Evolutionary conservation across 1,140 invertebrate species (phyloP).

Genomic region (Olivierus martensii): DNA sequence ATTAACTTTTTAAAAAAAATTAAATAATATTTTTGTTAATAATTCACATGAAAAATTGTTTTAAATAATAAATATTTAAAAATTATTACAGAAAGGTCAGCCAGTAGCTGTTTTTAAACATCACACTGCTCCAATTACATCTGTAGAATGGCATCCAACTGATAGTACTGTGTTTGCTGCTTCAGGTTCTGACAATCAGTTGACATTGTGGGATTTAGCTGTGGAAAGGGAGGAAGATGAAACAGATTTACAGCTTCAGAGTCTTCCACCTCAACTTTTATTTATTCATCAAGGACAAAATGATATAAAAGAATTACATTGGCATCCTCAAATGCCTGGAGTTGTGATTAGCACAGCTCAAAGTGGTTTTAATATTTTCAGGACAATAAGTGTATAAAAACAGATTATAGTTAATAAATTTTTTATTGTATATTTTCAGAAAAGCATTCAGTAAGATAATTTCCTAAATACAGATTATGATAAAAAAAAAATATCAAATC

Average conservation of each 20-base stretch:
- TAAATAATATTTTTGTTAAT: too few species aligned
- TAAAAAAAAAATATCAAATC: too few species aligned
- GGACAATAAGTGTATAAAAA: conserved; percentile 87
- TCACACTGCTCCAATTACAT: conserved; percentile 74
- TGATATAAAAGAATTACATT: conserved; percentile 97
- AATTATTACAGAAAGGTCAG: conserved; percentile 36
- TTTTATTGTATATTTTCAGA: too few species aligned
- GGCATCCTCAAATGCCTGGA: conserved; percentile 91
- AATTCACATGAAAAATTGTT: background rate
- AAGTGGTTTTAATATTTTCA: conserved; percentile 92
- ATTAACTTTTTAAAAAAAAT: too few species aligned
- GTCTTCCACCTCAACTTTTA: conserved; percentile 81
- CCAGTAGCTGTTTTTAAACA: conserved; percentile 86
- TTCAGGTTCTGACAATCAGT: conserved; percentile 85
- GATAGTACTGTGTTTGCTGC: conserved; percentile 88
- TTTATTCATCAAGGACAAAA: conserved; percentile 98
- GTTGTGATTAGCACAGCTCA: conserved; percentile 86
- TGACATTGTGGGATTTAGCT: conserved; percentile 94
- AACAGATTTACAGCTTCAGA: conserved; percentile 38
- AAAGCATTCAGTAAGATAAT: too few species aligned
- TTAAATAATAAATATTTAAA: background rate
- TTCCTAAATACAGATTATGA: too few species aligned
- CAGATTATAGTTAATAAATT: too few species aligned
- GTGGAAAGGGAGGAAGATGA: conserved; percentile 56
- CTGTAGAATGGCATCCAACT: conserved; percentile 90